phyloP scores from a whole-genome alignment of 2,113 vertebrate genomes.

The Petaurus breviceps region DNA sequence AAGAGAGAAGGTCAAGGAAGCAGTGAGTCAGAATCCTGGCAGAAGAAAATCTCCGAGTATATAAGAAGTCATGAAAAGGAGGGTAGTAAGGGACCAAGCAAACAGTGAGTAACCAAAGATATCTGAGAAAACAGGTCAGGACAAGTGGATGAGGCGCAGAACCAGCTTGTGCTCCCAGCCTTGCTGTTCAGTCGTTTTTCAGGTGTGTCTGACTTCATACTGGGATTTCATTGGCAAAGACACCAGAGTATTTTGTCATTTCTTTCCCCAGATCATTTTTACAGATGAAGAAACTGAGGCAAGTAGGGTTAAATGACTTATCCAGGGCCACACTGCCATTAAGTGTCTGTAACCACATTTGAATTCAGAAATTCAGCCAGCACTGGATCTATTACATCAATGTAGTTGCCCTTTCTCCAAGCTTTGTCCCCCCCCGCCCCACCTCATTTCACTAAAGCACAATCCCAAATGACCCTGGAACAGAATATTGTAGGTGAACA shows the following conservation, averaged over 20 bases:
- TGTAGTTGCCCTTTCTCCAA: neutral
- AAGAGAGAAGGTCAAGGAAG: neutral
- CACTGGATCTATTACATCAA: neutral
- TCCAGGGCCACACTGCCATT: neutral
- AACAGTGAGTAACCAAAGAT: neutral
- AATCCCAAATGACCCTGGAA: neutral
- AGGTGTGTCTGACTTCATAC: neutral
- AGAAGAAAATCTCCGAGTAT: neutral
- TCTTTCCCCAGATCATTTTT: neutral
- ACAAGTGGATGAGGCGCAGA: neutral
- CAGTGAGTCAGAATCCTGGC: neutral
- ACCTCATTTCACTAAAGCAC: neutral
- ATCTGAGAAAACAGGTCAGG: neutral
- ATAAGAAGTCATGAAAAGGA: neutral
- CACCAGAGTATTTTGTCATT: neutral
- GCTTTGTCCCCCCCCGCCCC: neutral
- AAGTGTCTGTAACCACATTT: neutral
- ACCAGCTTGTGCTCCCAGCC: neutral
- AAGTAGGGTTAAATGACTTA: neutral
- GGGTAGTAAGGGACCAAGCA: neutral
- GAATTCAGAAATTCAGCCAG: neutral
- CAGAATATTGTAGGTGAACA: neutral
- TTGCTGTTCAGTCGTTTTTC: neutral
- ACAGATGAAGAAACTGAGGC: neutral
- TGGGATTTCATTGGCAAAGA: neutral